These are phyloP conservation scores for Helicolenus hilgendorfi DNA, from an alignment of 2,797 vertebrate species.

Conservation along the genomic window DNA sequence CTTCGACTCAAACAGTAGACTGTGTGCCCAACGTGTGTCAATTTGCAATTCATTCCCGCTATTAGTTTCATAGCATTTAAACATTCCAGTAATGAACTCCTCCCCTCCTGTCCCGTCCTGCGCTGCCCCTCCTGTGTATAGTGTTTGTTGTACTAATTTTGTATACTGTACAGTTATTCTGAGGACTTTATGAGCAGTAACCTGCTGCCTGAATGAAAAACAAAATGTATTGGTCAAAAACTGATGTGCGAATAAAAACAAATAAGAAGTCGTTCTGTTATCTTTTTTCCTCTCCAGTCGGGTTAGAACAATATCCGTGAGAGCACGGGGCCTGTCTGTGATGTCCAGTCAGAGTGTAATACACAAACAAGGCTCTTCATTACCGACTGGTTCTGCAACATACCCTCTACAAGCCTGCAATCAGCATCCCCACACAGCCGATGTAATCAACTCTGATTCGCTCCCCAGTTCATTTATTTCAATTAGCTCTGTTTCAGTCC, in stretches of 20 bases:
- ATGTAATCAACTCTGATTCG: constrained; percentile 84
- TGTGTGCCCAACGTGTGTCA: constrained; percentile 32
- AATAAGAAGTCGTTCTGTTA: constrained; percentile 35
- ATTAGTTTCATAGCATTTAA: constrained; percentile 50
- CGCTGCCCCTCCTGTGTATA: constrained; percentile 75
- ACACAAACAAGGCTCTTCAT: constrained; percentile 73
- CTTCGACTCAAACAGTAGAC: constrained; percentile 47
- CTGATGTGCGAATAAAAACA: constrained; percentile 81
- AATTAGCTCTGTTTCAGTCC: constrained; percentile 84
- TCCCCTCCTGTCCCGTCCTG: constrained; percentile 44
- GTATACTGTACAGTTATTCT: constrained; percentile 90
- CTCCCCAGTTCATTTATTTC: constrained; percentile 86
- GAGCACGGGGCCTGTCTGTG: constrained; percentile 6
- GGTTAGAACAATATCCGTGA: not conserved
- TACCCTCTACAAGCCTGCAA: constrained; percentile 71
- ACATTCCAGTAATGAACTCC: constrained; percentile 45
- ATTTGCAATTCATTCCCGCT: constrained; percentile 27
- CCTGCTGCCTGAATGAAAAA: constrained; percentile 73
- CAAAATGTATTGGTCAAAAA: constrained; percentile 79
- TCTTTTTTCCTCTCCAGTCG: not conserved
- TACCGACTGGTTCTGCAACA: constrained; percentile 59
- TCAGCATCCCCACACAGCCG: constrained; percentile 74
- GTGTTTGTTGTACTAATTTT: constrained; percentile 84
- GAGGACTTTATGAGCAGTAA: constrained; percentile 74
- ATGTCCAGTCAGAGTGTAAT: constrained; percentile 56